A percentile compares a stretch with the other conserved stretches of the same genome.
Evolutionary conservation across 2,113 vertebrate genomes (phyloP).

Genomic region (Paracanthobrama guichenoti): DNA sequence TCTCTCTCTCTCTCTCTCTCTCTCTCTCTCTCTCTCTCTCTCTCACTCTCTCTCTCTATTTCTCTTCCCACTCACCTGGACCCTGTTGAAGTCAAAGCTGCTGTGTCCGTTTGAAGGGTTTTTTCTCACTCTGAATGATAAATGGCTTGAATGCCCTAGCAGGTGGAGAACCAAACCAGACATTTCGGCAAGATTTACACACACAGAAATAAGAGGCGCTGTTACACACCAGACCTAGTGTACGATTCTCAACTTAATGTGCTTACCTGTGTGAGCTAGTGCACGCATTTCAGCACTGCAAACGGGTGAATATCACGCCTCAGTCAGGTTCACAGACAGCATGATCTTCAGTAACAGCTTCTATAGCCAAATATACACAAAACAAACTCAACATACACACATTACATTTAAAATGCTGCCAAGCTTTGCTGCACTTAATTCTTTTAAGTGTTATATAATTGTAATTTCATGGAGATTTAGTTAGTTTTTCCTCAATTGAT

Average conservation of each 20-base stretch:
- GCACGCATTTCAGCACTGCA: conserved; percentile 25
- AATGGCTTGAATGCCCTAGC: conserved; percentile 63
- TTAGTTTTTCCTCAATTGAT: no score
- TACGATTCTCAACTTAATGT: conserved; percentile 57
- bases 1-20: conserved; percentile 44
- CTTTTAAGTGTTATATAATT: neutral
- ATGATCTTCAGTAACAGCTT: neutral
- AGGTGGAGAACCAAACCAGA: conserved; percentile 70
- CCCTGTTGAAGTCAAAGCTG: conserved; percentile 62
- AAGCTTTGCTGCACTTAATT: neutral
- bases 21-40: conserved; percentile 50
- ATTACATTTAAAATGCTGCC: neutral
- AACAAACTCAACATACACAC: neutral
- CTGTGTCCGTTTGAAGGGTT: conserved; percentile 73
- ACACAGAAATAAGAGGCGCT: conserved; percentile 56
- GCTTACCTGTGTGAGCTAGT: conserved; percentile 38
- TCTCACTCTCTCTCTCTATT: conserved; percentile 52
- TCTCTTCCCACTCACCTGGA: conserved; percentile 60
- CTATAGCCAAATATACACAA: neutral
- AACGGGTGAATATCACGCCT: conserved; percentile 11
- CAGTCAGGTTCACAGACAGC: conserved; percentile 12
- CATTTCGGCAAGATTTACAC: conserved; percentile 59
- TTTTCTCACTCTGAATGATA: conserved; percentile 58
- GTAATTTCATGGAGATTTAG: no score
- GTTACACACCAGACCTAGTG: conserved; percentile 58